Conservation (phyloP, 2,888 invertebrate genomes). For the Eupithecia dodoneata region DNA sequence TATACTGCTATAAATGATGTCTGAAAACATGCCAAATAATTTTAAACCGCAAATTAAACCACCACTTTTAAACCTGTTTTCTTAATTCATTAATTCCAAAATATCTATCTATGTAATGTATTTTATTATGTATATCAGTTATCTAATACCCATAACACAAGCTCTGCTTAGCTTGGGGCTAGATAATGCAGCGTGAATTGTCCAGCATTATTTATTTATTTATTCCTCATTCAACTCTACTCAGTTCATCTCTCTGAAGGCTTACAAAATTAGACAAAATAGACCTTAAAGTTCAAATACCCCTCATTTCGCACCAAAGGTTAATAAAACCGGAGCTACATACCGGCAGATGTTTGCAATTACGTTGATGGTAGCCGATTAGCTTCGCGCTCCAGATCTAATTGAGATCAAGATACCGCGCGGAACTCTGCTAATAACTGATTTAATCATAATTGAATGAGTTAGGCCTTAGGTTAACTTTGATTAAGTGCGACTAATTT, state of each 20-base stretch:
- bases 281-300: background rate
- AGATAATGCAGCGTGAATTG: too few species aligned
- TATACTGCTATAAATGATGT: too few species aligned
- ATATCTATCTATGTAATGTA: too few species aligned
- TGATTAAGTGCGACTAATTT: background rate
- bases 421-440: background rate
- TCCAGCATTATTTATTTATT: too few species aligned
- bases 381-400: background rate
- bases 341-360: conserved; percentile 10
- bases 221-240: background rate
- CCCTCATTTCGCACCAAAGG: background rate
- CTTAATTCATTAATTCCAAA: too few species aligned
- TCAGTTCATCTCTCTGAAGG: background rate
- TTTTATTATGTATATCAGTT: too few species aligned
- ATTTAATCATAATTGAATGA: conserved; percentile 2
- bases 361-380: background rate
- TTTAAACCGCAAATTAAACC: too few species aligned
- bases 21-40: too few species aligned
- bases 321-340: background rate
- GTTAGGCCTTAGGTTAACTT: background rate
- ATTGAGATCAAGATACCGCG: background rate
- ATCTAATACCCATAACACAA: too few species aligned
- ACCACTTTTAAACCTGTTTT: too few species aligned
- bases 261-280: background rate
- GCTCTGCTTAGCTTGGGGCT: too few species aligned